Evolutionary conservation across 2,113 vertebrate species (phyloP), one percentile per base, ranked within the genome.

Genomic region (Ctenomys sociabilis): DNA sequence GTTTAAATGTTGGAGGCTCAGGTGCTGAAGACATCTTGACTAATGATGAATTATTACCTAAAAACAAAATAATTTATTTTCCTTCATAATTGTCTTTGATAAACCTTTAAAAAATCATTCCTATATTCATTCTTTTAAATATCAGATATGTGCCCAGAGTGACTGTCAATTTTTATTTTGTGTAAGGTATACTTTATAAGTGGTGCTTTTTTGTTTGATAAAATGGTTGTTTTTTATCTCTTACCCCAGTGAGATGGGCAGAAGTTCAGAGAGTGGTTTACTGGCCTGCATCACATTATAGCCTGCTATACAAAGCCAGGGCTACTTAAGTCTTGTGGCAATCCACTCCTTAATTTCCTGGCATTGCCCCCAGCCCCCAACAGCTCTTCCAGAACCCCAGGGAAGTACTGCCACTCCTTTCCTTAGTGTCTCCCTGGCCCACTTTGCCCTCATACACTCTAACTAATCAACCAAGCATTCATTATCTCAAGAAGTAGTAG

Each of bases 11-110:
- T 26, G 96, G 97, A 90, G 92, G 93, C 13, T 99, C 99, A 12
- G 98, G 95, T 7, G 97, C 70, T 59, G 98, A 98, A 73, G 98
- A 96, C 99, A 99, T 99, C 84, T 93, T 97, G 81, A 90, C 43
- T 88, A 81, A 84, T 1, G 37, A 19, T 70, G 86, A 96, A 14
- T 80, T 88, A 92, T 3, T 88, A 97, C 96, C 98, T 98, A 97
- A 95, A 97, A 97, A 59, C 1, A 97, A 91, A 95, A 73, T 0
- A 75, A 7, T 5, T 93, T 0, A 88, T 88, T 97, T 78, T 40
- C 8, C 43, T 95, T 96, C 35, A 43, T 17, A 70, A 85, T 49
- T n/a, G 30, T 91, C 59, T 85, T 75, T 54, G 14, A 57, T 92
- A 96, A 95, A 85, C 35, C 73, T 88, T 77, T 45, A 7, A 32